A percentile compares a stretch with the other conserved stretches of the same genome.
Conservation (phyloP, 2,113 vertebrate genomes). For the Phylloscopus whistleri region DNA sequence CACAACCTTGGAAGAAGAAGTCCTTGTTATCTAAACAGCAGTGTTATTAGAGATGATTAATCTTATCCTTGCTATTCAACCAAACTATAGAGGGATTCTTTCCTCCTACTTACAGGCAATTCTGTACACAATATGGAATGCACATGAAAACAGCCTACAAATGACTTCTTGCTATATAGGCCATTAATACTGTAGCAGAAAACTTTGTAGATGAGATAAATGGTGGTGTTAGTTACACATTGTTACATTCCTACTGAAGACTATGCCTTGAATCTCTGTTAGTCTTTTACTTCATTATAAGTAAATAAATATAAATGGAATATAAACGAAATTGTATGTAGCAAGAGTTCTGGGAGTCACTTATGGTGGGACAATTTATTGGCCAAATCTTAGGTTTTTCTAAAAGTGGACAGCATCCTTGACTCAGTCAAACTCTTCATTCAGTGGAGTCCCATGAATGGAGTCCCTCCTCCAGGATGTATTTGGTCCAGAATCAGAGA, state of each 20-base stretch:
- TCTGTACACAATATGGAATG: not conserved
- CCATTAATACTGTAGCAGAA: not conserved
- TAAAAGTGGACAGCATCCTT: not conserved
- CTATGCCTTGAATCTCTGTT: not conserved
- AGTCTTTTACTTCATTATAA: not conserved
- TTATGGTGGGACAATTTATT: not conserved
- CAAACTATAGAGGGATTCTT: not conserved
- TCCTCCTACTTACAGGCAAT: not conserved
- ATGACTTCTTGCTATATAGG: not conserved
- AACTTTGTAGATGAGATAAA: not conserved
- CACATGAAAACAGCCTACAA: not conserved
- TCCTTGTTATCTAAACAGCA: not conserved
- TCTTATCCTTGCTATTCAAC: not conserved
- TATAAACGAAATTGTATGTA: not conserved
- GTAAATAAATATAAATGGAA: not conserved
- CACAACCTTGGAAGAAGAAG: slow-evolving; percentile 7
- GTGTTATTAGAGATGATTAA: not conserved
- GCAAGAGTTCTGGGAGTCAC: not conserved
- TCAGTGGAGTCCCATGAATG: not conserved
- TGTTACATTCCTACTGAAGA: not conserved
- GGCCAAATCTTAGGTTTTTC: not conserved
- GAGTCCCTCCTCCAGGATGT: not conserved
- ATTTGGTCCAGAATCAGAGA: not conserved
- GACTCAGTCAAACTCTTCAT: not conserved
- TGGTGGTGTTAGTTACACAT: not conserved